Base-by-base conservation (phyloP, 2,113 vertebrate species). In the Prolemur simus region DNA sequence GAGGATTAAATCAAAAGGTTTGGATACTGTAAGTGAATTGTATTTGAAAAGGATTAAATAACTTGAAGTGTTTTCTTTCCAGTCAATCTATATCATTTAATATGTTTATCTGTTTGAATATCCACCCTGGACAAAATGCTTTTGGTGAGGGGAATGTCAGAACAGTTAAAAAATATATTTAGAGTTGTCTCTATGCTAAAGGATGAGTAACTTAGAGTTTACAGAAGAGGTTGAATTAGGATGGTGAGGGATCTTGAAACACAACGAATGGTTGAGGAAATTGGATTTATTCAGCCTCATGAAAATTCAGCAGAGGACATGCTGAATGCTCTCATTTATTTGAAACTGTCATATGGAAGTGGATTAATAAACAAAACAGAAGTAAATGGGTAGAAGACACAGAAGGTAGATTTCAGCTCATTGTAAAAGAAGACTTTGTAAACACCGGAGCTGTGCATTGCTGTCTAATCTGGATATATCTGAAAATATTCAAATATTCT, bases 1-100 rank as follows among this genome's bases (percentile, higher is more conserved):
- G 13, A 84, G 8, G 37, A 84, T 64, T 80, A 82, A 85, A 96
- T 86, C 6, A 83, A 93, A 96, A 95, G 42, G 5, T 74, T 84
- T 96, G 69, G 39, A 85, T 68, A 87, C 25, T 58, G 88, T 52
- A 93, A 56, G 27, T 56, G 74, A 42, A 77, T 77, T 93, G 58
- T 56, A 83, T 12, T 82, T 77, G 45, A 29, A 69, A 95, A 68
- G 12, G 8, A 83, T 64, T 87, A 52, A 89, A 73, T 58, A 80
- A 56, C 9, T 64, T 71, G 8, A 88, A 29, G 18, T 42, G 27
- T n/a, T 85, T 58, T 32, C 56, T 93, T 80, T 80, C 69, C 5
- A 90, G 37, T 89, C 17, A 89, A 42, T 37, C 14, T 81, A 37
- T 29, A 39, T 32, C 34, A 32, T 60, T 60, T 71, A 34, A 21